Base-by-base conservation (phyloP, 2,797 vertebrate genomes). In the Acropternis orthonyx region DNA sequence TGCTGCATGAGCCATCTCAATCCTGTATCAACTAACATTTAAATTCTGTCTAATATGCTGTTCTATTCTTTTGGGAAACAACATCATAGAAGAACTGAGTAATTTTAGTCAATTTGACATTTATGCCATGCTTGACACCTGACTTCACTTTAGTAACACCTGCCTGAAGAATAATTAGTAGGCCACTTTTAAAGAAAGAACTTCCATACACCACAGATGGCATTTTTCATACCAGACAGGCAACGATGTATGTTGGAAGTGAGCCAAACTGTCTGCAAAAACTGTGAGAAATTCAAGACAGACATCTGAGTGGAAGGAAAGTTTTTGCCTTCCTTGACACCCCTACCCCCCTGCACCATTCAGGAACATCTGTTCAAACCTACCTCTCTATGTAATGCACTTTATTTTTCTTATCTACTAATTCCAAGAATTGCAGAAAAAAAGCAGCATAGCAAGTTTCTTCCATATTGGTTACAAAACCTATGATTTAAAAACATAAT, bases 181-280 rank as follows among this genome's bases (percentile, higher is more conserved):
- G 77, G 30, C 95, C 67, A 87, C 96, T 96, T 96, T 96, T 96
- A 95, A 88, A 88, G 94, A 97, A 97, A 97, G 88, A 91, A 95
- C 96, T 98, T 97, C 96, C 96, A 97, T 97, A 72, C 96, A 97
- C 96, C 94, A 97, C 97, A 98, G 98, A 98, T 98, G 98, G 97
- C 89, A 91, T 98, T 98, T 97, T 97, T 98, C 98, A 97, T 98
- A 97, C 97, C 98, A 98, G 98, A 98, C 97, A 97, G 96, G 97
- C 94, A 97, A 96, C 51, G 89, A 97, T 96, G 79, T 96, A 97
- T 97, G 77, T 95, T 98, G 98, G 98, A 98, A 97, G 76, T 36
- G 19, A 94, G 97, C 98, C 98, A 98, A 98, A 96, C 82, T 97
- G 97, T 98, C 98, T 98, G 97, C 96, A 98, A 98, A 98, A 98